Conservation (phyloP, 2,888 invertebrate species). For the Melanotus villosus region DNA sequence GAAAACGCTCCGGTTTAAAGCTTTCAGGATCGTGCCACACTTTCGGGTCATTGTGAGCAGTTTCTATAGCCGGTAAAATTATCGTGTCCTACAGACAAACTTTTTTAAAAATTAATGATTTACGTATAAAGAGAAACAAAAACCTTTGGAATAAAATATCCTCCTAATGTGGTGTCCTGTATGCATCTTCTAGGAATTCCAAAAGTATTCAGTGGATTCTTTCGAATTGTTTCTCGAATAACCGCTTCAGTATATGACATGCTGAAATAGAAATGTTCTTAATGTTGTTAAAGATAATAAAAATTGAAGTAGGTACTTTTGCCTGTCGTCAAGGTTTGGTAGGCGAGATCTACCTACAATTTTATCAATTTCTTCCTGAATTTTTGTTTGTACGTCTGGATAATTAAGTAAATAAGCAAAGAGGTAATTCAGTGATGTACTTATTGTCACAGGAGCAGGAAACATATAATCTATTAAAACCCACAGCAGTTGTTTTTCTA, state of each 20-base stretch:
- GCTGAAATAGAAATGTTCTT: slow-evolving; percentile 57
- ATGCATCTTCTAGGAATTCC: slow-evolving; percentile 72
- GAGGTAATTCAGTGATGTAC: slow-evolving; percentile 69
- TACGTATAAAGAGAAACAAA: slow-evolving; percentile 6
- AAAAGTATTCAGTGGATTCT: slow-evolving; percentile 64
- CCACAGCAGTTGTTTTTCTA: slow-evolving; percentile 74
- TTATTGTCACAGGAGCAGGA: slow-evolving; percentile 72
- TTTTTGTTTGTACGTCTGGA: slow-evolving; percentile 72
- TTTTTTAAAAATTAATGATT: no score
- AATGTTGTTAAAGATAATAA: slow-evolving; percentile 7
- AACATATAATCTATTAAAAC: slow-evolving; percentile 75
- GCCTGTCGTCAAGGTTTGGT: slow-evolving; percentile 75
- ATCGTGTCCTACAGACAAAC: slow-evolving; percentile 49
- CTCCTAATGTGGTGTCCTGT: slow-evolving; percentile 77
- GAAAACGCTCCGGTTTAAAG: slow-evolving; percentile 78
- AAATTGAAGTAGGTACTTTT: slow-evolving; percentile 62
- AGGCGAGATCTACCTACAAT: slow-evolving; percentile 74
- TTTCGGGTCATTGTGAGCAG: slow-evolving; percentile 71
- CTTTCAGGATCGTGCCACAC: slow-evolving; percentile 77
- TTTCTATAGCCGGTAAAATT: slow-evolving; percentile 65
- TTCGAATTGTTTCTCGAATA: slow-evolving; percentile 64
- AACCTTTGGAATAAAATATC: slow-evolving; percentile 81
- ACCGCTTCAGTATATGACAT: slow-evolving; percentile 67
- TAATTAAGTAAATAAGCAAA: slow-evolving; percentile 72
- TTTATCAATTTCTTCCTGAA: slow-evolving; percentile 76